Evolutionary conservation across 2,888 invertebrate genomes (phyloP), one percentile per base, ranked within the genome.

Genomic region (Lithosia quadra): DNA sequence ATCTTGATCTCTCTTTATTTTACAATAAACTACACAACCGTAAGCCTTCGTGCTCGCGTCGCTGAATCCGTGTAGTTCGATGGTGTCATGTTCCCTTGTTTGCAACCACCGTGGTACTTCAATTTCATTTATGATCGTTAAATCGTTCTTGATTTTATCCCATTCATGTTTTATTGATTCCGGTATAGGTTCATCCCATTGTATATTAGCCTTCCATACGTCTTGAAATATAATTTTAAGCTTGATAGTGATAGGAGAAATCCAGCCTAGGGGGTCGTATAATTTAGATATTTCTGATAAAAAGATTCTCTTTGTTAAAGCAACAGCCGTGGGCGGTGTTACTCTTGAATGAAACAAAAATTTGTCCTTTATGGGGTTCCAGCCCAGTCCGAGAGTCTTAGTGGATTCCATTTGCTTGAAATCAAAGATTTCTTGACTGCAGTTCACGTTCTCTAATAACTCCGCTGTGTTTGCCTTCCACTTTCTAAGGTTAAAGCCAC

Each of bases 251-350:
- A 76, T n/a, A 0, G 75, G 75, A 0, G 72, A 39, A 0, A 75
- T 28, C 73, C 71, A 77, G 0, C 74, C 78, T 22, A 76, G 62
- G 1, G 78, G 74, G 43, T 78, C 74, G 11, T 68, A 78, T 58
- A 74, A 21, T 60, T 72, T 78, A 0, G 74, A 67, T 39, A 77
- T 69, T 7, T 72, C 61, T 18, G 76, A 76, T 2, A 77, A 63
- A 39, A 78, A 36, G 4, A 9, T 11, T 22, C 78, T 59, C 67
- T 76, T 74, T 4, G 73, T 62, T n/a, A 36, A 36, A 36, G 3
- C 36, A 2, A 13, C 36, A 36, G 36, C 36, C 1, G 3, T 11
- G 36, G 36, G 11, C 11, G 36, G 36, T 36, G 36, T 36, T 36
- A 36, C 3, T 36, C 36, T 4, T 21, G 13, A 13, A 21, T 15